A percentile compares a stretch with the other conserved stretches of the same genome.
Conservation (phyloP, 2,888 invertebrate species). For the Netelia inedita region DNA sequence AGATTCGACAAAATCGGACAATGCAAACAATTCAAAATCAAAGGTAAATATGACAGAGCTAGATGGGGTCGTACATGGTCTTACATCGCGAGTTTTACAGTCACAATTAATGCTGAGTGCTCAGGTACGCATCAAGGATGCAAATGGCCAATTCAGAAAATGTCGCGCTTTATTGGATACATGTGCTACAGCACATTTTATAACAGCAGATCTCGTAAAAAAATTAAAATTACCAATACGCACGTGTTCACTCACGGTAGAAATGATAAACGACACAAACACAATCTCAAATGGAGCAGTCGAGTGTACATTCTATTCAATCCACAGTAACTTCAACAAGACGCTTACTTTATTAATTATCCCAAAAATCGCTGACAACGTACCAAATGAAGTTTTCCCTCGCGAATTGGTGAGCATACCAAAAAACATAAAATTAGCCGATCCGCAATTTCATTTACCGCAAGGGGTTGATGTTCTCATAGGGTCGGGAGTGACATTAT, state of each 20-base stretch:
- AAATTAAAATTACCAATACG: slow-evolving; percentile 25
- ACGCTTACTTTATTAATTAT: slow-evolving; percentile 44
- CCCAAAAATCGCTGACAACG: slow-evolving; percentile 47
- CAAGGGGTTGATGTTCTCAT: slow-evolving; percentile 58
- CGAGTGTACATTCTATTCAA: slow-evolving; percentile 32
- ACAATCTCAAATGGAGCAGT: slow-evolving; percentile 5
- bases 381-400: slow-evolving; percentile 52
- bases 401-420: slow-evolving; percentile 57
- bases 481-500: slow-evolving; percentile 37
- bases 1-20: slow-evolving; percentile 1
- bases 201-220: slow-evolving; percentile 26
- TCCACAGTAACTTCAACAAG: slow-evolving; percentile 18
- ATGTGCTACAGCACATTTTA: slow-evolving; percentile 25
- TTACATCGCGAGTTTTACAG: slow-evolving; percentile 7
- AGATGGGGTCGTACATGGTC: neutral
- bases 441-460: slow-evolving; percentile 66
- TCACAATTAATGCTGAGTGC: slow-evolving; percentile 44
- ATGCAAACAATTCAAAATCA: neutral
- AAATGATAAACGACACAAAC: slow-evolving; percentile 2
- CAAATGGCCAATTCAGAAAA: neutral
- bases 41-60: neutral
- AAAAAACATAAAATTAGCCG: slow-evolving; percentile 54
- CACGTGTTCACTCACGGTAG: slow-evolving; percentile 20
- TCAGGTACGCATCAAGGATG: slow-evolving; percentile 24
- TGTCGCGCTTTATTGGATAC: slow-evolving; percentile 28